These are phyloP conservation scores for Bacillus rossius DNA, from an alignment of 1,140 invertebrate genomes.

Conservation along the genomic window DNA sequence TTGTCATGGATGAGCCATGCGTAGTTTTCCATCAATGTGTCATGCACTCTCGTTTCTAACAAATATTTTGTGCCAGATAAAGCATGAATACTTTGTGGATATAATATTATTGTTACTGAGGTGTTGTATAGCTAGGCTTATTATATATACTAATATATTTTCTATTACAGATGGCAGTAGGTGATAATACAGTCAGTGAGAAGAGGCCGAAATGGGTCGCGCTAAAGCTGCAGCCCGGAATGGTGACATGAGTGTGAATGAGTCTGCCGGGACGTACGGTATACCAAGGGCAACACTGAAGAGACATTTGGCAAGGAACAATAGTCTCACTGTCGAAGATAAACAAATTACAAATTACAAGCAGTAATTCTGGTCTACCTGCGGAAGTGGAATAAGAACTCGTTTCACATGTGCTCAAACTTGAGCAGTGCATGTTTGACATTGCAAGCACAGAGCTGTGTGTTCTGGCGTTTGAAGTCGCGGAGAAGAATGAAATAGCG, in stretches of 20 bases:
- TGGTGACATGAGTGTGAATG: conserved; percentile 15
- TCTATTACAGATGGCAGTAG: background rate
- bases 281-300: conserved; percentile 9
- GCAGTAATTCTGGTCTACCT: background rate
- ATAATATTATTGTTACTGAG: no score
- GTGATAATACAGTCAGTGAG: background rate
- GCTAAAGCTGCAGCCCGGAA: conserved; percentile 9
- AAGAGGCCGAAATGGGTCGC: background rate
- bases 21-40: no score
- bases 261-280: background rate
- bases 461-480: conserved; percentile 15
- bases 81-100: no score
- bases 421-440: background rate
- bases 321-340: background rate
- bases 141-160: no score
- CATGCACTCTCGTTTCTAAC: no score
- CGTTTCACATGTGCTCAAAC: background rate
- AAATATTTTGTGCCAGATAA: no score
- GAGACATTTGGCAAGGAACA: conserved; percentile 12
- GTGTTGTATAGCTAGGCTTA: no score
- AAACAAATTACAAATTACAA: background rate
- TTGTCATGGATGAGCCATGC: no score
- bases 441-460: background rate
- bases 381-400: background rate
- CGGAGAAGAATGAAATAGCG: conserved; percentile 12